Evolutionary conservation across 2,113 vertebrate genomes (phyloP).

Genomic region (Herpetotheres cachinnans): DNA sequence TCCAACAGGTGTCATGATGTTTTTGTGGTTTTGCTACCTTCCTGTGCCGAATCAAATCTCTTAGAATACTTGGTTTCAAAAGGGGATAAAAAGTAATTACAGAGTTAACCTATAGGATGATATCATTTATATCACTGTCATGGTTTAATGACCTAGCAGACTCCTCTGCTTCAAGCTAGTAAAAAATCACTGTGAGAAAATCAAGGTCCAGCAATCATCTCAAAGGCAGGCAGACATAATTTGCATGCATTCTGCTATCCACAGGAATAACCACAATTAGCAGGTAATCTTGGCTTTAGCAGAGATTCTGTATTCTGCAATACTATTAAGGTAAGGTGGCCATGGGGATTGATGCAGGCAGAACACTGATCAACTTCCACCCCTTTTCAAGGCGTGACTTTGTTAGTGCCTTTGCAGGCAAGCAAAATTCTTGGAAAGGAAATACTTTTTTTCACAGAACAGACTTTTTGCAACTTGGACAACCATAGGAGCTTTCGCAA

Average conservation of each 20-base stretch:
- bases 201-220: neutral
- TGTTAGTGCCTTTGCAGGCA: neutral
- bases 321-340: neutral
- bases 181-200: neutral
- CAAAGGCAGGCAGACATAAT: neutral
- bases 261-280: neutral
- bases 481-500: neutral
- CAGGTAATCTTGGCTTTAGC: neutral
- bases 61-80: neutral
- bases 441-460: neutral
- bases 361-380: neutral
- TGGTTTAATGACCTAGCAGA: neutral
- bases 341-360: rapidly evolving
- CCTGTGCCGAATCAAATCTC: neutral
- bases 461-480: neutral
- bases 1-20: neutral
- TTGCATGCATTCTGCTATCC: neutral
- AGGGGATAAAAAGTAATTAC: neutral
- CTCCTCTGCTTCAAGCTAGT: neutral
- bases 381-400: neutral
- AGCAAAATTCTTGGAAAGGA: neutral
- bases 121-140: neutral
- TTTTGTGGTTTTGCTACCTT: neutral
- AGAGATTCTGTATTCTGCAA: neutral
- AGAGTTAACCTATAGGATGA: neutral